Percentiles rank a stretch among this genome's conserved stretches.
phyloP scores from a whole-genome alignment of 1,140 invertebrate genomes.

The Sminthurides bifidus region DNA sequence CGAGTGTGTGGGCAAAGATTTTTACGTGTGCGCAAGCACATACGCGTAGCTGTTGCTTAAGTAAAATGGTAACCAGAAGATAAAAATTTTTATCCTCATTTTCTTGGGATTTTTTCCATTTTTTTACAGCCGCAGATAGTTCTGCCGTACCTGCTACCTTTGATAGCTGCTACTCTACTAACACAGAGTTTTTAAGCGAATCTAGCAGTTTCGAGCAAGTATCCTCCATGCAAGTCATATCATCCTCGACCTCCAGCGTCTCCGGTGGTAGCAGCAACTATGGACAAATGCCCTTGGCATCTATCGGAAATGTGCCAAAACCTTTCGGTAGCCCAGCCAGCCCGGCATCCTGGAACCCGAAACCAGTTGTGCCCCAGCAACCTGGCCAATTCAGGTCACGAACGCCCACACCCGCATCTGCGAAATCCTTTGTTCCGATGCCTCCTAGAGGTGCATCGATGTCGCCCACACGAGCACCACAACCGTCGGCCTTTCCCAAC shows the following conservation, averaged over 20 bases:
- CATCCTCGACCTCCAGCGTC: too few species aligned
- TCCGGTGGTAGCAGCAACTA: too few species aligned
- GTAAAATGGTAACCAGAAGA: too few species aligned
- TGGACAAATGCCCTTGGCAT: too few species aligned
- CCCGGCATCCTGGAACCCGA: too few species aligned
- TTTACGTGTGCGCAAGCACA: too few species aligned
- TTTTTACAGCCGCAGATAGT: constrained; percentile 24
- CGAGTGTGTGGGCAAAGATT: too few species aligned
- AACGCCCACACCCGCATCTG: background rate
- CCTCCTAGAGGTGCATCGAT: constrained; percentile 1
- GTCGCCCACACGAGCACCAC: background rate
- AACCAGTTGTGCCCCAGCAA: constrained; percentile 1
- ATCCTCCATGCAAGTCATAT: too few species aligned
- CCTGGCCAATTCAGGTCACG: constrained; percentile 5
- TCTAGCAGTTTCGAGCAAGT: background rate
- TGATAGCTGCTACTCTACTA: constrained; percentile 29
- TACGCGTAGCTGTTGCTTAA: too few species aligned
- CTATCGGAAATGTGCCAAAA: too few species aligned
- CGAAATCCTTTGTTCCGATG: background rate
- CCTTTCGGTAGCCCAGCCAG: too few species aligned
- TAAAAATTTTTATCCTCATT: constrained; percentile 2
- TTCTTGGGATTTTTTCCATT: constrained; percentile 14
- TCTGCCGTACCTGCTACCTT: constrained; percentile 16
- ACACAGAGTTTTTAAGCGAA: constrained; percentile 14
- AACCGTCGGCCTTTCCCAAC: background rate